phyloP scores from a whole-genome alignment of 2,113 vertebrate genomes.

The Lethenteron camtschaticum region DNA sequence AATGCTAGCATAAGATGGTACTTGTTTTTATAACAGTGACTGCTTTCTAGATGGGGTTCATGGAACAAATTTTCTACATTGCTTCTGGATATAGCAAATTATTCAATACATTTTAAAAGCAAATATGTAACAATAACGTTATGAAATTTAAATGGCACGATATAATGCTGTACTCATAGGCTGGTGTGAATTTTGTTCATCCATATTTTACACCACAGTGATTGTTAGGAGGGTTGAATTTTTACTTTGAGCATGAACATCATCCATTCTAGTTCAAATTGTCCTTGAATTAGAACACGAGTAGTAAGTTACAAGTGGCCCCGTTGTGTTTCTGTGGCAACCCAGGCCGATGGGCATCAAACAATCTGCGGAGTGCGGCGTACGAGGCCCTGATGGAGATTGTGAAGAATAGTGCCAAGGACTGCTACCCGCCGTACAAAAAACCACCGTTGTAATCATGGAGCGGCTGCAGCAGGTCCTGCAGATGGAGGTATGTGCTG shows the following conservation, averaged over 20 bases:
- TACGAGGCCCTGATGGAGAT: slow-evolving; percentile 98
- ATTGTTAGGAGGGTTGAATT: neutral
- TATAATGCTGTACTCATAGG: no score
- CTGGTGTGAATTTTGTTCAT: no score
- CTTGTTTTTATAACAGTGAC: no score
- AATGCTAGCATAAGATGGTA: no score
- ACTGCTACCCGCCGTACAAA: slow-evolving; percentile 97
- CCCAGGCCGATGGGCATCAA: slow-evolving; percentile 82
- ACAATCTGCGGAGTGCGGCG: slow-evolving; percentile 80
- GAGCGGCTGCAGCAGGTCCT: slow-evolving; percentile 87
- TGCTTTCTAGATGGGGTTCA: no score
- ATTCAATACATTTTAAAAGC: no score
- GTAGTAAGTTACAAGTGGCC: no score
- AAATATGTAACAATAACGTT: no score
- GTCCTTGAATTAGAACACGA: neutral
- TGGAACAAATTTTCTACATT: no score
- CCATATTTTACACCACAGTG: neutral
- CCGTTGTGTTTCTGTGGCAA: no score
- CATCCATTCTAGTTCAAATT: neutral
- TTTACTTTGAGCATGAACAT: neutral
- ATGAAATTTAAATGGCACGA: no score
- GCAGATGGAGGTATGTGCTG: slow-evolving; percentile 70
- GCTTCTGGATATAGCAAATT: no score
- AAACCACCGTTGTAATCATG: slow-evolving; percentile 95
- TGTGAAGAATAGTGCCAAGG: slow-evolving; percentile 96